These are phyloP conservation scores for Lepus americanus DNA, from an alignment of 2,113 vertebrate genomes.

Conservation along the genomic window DNA sequence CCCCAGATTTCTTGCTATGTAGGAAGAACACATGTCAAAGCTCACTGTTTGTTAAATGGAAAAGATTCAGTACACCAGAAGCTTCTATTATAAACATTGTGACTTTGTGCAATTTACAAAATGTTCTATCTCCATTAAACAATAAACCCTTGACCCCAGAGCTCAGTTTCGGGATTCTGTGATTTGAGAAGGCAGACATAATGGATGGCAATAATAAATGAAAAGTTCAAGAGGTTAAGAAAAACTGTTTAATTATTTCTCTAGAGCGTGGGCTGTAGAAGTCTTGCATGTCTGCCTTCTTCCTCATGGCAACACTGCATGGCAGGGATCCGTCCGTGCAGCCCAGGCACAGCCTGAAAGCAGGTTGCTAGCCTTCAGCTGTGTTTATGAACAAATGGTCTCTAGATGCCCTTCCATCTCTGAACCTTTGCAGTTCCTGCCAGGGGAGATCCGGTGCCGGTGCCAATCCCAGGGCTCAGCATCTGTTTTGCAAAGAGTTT, in stretches of 20 bases:
- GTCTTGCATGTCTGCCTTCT: constrained; percentile 81
- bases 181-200: constrained; percentile 90
- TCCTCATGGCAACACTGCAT: constrained; percentile 77
- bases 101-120: constrained; percentile 92
- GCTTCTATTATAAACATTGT: constrained; percentile 93
- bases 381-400: constrained; percentile 89
- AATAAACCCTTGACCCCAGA: constrained; percentile 91
- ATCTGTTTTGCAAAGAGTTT: constrained; percentile 89
- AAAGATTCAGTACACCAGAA: constrained; percentile 91
- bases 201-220: constrained; percentile 90
- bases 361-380: constrained; percentile 88
- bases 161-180: constrained; percentile 88
- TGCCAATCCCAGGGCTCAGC: constrained; percentile 88
- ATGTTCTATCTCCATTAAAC: constrained; percentile 94
- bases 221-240: constrained; percentile 90
- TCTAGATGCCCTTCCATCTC: constrained; percentile 87
- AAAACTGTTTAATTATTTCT: constrained; percentile 94
- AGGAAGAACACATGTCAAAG: constrained; percentile 91
- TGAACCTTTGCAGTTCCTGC: constrained; percentile 84
- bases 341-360: constrained; percentile 71
- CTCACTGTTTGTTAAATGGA: constrained; percentile 91
- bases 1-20: constrained; percentile 91
- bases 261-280: constrained; percentile 86
- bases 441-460: constrained; percentile 84
- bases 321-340: constrained; percentile 67